Base-by-base conservation (phyloP, 1,140 invertebrate genomes). In the Drosophila bocqueti region DNA sequence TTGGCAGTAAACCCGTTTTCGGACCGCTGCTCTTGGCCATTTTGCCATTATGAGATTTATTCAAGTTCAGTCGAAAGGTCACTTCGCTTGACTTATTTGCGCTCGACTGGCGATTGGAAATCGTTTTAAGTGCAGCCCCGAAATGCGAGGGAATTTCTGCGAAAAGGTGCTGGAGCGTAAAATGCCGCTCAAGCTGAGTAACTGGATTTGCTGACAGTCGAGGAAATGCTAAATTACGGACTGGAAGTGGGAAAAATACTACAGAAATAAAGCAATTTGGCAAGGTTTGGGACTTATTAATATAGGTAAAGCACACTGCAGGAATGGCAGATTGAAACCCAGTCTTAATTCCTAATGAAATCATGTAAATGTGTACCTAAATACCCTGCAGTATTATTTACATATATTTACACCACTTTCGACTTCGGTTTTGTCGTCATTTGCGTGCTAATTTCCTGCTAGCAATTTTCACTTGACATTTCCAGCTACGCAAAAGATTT, bases 401-500 rank as follows among this genome's bases (percentile, higher is more conserved):
- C 7, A 36, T 54, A 31, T 18, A 59, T 60, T 36, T 34, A 26
- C 29, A 60, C 54, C 24, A 36, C 31, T 38, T 58, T 50, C 52
- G 34, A 50, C 42, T 47, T 71, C 10, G 52, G 36, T 67, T 72
- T 69, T 58, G 65, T 72, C 72, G 81, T 67, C 83, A 87, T 78
- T 89, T 89, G 81, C 63, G 65, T 90, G 84, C 85, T 90, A 90
- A 89, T 90, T 84, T 89, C 69, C 59, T 75, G 74, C 49, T 65
- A 26, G 40, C 81, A 66, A 59, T 76, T 57, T 74, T 75, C 71
- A 40, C 69, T 40, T 84, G 73, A 84, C 74, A 72, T 84, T 79
- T 61, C 55, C 71, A 73, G 36, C 45, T 36, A 43, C 36, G 55
- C 50, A 21, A 40, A 60, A 64, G 78, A 89, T 90, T 89, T 84